Base-by-base conservation (phyloP, 2,888 invertebrate species). In the Theretra japonica region DNA sequence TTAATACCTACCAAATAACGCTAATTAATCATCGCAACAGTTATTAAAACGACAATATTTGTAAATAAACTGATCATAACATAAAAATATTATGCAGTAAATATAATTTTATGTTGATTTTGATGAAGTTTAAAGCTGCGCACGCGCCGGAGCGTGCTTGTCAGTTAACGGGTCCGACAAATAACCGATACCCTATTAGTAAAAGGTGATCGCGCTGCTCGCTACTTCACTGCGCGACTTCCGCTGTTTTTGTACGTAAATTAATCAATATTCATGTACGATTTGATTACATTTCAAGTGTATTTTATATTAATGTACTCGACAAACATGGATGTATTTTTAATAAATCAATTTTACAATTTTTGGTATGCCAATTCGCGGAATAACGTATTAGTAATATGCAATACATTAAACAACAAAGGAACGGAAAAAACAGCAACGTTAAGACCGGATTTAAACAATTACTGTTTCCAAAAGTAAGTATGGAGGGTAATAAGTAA, bases 151-250 rank as follows among this genome's bases (percentile, higher is more conserved):
- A 48, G 41, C 41, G 65, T 48, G 65, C 15, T 53, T 65, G 65
- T 41, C 59, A 30, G 59, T 30, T 41, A 65, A 65, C 33, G 65
- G 48, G 41, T 41, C 23, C 41, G 21, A 65, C 65, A 65, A 65
- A 41, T 65, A 41, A 65, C 65, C 23, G 65, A 65, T 48, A 48
- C 65, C 48, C 41, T 65, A 65, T 65, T 65, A 65, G 65, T 48
- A 41, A 65, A 79, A 57, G 72, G 68, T 74, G 73, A 75, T 60
- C 28, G 28, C 73, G 70, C 53, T 60, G 30, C 72, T 72, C 53
- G 53, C 53, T 53, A 53, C 50, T 17, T 53, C 50, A 53, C 50
- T 76, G 71, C 70, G 70, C 71, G 74, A 76, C 74, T 74, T 75
- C 65, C 65, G 65, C 23, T 48, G 41, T 65, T 48, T 23, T 65